Conservation (phyloP, 2,888 invertebrate genomes). For the Octodonta nipae region DNA sequence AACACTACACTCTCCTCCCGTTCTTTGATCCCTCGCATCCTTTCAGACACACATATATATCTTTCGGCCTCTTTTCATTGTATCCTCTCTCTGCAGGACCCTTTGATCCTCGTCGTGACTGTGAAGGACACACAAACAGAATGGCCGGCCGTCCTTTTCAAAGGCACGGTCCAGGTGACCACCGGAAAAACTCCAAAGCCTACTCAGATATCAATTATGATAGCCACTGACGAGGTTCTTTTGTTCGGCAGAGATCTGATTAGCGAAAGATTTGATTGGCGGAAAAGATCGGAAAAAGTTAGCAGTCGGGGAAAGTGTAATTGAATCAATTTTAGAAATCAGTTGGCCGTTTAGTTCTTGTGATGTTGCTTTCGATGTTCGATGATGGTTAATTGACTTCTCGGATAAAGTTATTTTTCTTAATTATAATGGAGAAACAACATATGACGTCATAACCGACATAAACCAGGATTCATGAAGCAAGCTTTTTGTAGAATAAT, state of each 20-base stretch:
- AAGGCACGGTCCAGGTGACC: neutral
- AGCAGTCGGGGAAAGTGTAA: neutral
- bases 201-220: conserved; percentile 24
- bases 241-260: neutral
- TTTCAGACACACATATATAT: no score
- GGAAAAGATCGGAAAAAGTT: neutral
- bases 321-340: neutral
- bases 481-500: no score
- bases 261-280: conserved; percentile 2
- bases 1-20: no score
- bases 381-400: no score
- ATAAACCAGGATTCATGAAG: no score
- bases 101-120: conserved; percentile 1
- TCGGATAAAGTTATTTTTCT: no score
- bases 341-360: neutral
- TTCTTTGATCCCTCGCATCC: no score
- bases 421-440: no score
- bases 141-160: neutral
- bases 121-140: neutral
- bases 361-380: no score
- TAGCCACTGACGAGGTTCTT: conserved; percentile 9
- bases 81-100: no score
- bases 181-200: conserved; percentile 7
- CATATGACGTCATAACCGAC: no score
- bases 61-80: no score